Conservation (phyloP, 2,888 invertebrate species). For the Rutpela maculata region DNA sequence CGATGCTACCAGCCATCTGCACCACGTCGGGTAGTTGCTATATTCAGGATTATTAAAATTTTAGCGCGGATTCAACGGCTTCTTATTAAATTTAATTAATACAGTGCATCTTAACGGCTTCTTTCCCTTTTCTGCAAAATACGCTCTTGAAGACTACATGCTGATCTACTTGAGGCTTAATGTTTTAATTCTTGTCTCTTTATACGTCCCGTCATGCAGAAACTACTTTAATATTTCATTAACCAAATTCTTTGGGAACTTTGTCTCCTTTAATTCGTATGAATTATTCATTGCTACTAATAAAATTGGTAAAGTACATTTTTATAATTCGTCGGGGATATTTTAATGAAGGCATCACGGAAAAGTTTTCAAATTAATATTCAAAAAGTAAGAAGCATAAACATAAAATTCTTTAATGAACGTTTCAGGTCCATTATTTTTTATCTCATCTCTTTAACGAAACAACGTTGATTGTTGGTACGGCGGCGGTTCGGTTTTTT, state of each 20-base stretch:
- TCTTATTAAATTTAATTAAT: constrained; percentile 62
- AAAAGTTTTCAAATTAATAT: constrained; percentile 42
- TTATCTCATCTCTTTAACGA: constrained; percentile 39
- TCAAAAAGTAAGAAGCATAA: constrained; percentile 39
- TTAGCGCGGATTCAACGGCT: constrained; percentile 58
- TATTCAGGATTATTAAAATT: constrained; percentile 66
- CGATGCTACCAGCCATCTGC: constrained; percentile 50
- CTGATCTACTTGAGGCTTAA: constrained; percentile 55
- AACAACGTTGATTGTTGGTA: constrained; percentile 31
- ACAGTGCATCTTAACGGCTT: constrained; percentile 50
- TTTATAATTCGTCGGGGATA: constrained; percentile 57
- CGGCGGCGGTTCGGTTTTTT: constrained; percentile 30
- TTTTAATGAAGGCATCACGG: constrained; percentile 52
- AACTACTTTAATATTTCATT: constrained; percentile 64
- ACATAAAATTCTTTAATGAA: constrained; percentile 39
- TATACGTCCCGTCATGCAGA: constrained; percentile 55
- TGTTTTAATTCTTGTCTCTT: constrained; percentile 60
- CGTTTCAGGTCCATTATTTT: constrained; percentile 29
- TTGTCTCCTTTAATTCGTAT: constrained; percentile 60
- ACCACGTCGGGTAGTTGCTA: constrained; percentile 50
- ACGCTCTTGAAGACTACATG: constrained; percentile 35
- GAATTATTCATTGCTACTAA: constrained; percentile 61
- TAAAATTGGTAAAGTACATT: constrained; percentile 58
- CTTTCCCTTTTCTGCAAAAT: constrained; percentile 39
- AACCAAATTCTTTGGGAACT: constrained; percentile 62